Base-by-base conservation (phyloP, 2,888 invertebrate genomes). In the Hyles lineata region DNA sequence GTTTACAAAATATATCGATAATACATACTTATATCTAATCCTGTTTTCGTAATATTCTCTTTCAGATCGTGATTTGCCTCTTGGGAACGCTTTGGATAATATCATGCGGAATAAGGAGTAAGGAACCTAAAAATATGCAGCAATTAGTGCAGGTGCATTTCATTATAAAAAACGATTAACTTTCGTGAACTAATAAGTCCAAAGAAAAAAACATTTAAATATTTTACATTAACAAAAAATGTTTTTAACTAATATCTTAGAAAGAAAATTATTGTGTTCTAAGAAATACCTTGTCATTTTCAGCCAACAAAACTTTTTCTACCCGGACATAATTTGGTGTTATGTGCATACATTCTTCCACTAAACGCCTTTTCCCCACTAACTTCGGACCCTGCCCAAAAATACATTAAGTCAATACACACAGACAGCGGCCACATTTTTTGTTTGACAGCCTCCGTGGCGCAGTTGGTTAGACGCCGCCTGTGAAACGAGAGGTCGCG, bases 301-400 rank as follows among this genome's bases (percentile, higher is more conserved):
- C 78, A 19, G 77, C 80, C 29, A 89, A 67, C 7, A 77, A 61
- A n/a, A 90, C 76, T 74, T 83, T 87, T 55, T 85, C 82, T 17
- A 84, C 77, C 19, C 77, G 76, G 11, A 88, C 72, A 50, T 78
- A 82, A 21, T 81, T 76, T 0, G 95, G 94, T 7, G 95, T 92
- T 6, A 90, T 80, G 75, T 88, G 89, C 9, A 95, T 83, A 72
- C 96, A 92, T 87, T 96, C 96, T 69, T 96, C 95, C 25, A 96
- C 79, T 15, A 96, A 83, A 72, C 96, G 93, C 0, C 95, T 95
- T 85, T 96, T 96, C 0, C 97, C 97, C 67, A 96, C 94, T 67
- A 95, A 88, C 1, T 93, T 90, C 58, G 95, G 95, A 0, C 96
- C 96, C 87, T 96, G 92, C 23, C 87, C 35, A 21, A 21, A 63